A percentile compares a stretch with the other conserved stretches of the same genome.
These are phyloP conservation scores for Aphodius granarius DNA, from an alignment of 2,888 invertebrate genomes.

Conservation along the genomic window DNA sequence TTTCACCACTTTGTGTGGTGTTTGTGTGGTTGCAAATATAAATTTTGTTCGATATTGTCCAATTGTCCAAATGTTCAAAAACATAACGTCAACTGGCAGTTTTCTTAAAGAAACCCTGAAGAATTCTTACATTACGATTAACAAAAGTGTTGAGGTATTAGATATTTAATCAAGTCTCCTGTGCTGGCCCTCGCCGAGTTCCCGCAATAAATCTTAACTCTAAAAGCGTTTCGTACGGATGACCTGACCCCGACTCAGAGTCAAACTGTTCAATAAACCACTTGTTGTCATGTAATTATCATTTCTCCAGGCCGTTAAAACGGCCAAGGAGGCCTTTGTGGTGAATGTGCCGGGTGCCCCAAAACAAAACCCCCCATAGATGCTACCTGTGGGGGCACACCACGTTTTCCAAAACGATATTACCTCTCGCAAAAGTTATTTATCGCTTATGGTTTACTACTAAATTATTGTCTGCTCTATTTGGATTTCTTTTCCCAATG, in stretches of 20 bases:
- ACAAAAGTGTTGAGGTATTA: neutral
- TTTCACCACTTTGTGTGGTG: too few relatives aligned
- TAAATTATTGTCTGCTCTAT: neutral
- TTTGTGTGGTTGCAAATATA: too few relatives aligned
- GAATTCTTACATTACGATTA: neutral
- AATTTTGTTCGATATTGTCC: too few relatives aligned
- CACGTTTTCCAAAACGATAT: neutral
- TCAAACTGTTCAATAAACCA: slow-evolving; percentile 46
- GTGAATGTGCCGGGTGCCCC: slow-evolving; percentile 49
- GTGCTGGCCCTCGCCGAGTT: neutral
- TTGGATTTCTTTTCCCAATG: too few relatives aligned
- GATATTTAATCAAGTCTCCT: neutral
- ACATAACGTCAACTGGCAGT: too few relatives aligned
- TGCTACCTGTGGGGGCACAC: slow-evolving; percentile 47
- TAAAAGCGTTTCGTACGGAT: neutral
- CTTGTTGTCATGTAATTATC: slow-evolving; percentile 54
- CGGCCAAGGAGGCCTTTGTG: slow-evolving; percentile 49
- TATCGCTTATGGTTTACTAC: neutral
- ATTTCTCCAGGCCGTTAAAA: slow-evolving; percentile 49
- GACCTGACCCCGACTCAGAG: neutral
- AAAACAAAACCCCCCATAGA: slow-evolving; percentile 49
- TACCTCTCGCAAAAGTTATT: neutral
- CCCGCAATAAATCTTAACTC: neutral
- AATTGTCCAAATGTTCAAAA: too few relatives aligned
- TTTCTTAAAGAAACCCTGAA: neutral